Percentiles rank a stretch among this genome's conserved stretches.
Conservation (phyloP, 2,888 invertebrate species). For the Neoscelio sp. region DNA sequence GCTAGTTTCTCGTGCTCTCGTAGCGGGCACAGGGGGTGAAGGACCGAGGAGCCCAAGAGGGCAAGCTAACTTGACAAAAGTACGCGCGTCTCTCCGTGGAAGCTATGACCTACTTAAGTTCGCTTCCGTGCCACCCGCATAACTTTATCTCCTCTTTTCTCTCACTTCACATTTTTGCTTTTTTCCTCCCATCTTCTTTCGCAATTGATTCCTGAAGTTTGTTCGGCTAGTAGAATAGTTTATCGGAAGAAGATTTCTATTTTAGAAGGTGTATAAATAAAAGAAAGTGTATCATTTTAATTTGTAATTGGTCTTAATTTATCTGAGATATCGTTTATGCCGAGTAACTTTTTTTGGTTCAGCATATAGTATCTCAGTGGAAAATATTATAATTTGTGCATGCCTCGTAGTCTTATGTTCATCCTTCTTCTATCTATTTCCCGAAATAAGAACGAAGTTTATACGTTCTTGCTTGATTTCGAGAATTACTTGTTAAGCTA, state of each 20-base stretch:
- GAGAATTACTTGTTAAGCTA: too few species aligned
- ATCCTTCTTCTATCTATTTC: too few species aligned
- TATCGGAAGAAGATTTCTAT: too few species aligned
- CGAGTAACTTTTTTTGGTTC: slow-evolving; percentile 12
- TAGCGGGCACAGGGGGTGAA: slow-evolving; percentile 51
- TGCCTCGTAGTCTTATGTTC: too few species aligned
- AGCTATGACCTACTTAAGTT: slow-evolving; percentile 75
- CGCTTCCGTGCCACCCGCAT: slow-evolving; percentile 30
- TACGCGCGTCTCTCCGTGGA: slow-evolving; percentile 62
- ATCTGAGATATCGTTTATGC: slow-evolving; percentile 17
- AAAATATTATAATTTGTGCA: not conserved
- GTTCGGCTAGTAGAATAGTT: slow-evolving; percentile 10
- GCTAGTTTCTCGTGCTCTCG: too few species aligned
- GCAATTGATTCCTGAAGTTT: slow-evolving; percentile 22
- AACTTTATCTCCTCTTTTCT: slow-evolving; percentile 43
- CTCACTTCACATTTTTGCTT: slow-evolving; percentile 52
- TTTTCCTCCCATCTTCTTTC: slow-evolving; percentile 8
- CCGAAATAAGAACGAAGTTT: too few species aligned
- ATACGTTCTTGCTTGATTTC: too few species aligned
- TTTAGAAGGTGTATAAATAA: too few species aligned
- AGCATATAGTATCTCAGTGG: slow-evolving; percentile 4
- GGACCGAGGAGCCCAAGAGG: slow-evolving; percentile 59
- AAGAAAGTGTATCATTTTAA: too few species aligned
- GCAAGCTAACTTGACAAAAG: slow-evolving; percentile 57
- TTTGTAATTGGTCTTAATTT: slow-evolving; percentile 9